Evolutionary conservation across 2,113 vertebrate species (phyloP), one percentile per base, ranked within the genome.

Genomic region (Columbina picui): DNA sequence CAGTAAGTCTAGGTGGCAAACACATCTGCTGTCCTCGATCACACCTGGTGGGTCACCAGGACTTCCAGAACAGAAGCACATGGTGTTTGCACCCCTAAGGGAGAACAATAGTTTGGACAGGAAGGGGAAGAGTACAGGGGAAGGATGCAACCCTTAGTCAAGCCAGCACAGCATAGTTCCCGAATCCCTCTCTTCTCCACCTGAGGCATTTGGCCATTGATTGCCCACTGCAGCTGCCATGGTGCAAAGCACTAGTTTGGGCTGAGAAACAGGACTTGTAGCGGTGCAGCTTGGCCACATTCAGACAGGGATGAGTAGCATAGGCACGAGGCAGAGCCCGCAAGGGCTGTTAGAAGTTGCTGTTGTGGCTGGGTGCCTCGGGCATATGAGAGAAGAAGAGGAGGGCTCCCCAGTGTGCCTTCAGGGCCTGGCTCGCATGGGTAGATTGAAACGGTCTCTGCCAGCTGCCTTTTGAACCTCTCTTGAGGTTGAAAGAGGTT

Each of bases 41-140:
- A 59, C 87, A 89, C 87, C 93, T 91, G 95, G 38, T 36, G 69
- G 76, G 30, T 84, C 59, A 50, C 34, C 22, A 70, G 47, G 13
- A 27, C 84, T 92, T 27, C 60, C 59, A 32, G 47, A 94, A 56
- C 41, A 89, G 76, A 39, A 81, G 68, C 95, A 95, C 5, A 0
- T n/a, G 52, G 76, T 1, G 2, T 93, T 84, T 81, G 76, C 32
- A 85, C 18, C 70, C 68, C 41, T 25, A 41, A 26, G 76, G 91
- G 38, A 75, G 60, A 59, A 93, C n/a, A 91, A 45, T 4, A 95
- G 59, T 15, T 68, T 41, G 80, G 64, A 68, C 85, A 94, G 94
- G 94, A 97, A 97, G 77, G 73, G 89, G 76, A 91, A 89, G 83
- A 67, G 80, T 36, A 73, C 69, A 67, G 56, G 80, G 90, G 86